Conservation (phyloP, 2,113 vertebrate genomes). For the Glaucomys volans region DNA sequence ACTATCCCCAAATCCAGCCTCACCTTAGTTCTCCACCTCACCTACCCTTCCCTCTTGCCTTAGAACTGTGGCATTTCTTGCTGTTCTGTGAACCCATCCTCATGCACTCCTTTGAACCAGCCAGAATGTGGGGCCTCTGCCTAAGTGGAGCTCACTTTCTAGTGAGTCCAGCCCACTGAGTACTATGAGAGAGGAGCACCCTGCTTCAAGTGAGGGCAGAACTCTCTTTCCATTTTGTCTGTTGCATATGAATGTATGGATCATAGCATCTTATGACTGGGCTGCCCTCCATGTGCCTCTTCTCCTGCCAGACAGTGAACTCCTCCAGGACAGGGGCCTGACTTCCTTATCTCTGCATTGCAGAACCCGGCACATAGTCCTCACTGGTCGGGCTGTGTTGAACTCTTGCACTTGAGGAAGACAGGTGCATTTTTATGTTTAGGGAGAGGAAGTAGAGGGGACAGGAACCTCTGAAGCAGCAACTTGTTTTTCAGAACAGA, state of each 20-base stretch:
- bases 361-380: not conserved
- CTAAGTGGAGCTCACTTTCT: not conserved
- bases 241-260: not conserved
- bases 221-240: not conserved
- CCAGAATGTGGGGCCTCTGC: not conserved
- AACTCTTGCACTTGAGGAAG: not conserved
- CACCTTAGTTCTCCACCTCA: not conserved
- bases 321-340: not conserved
- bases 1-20: not conserved
- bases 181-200: not conserved
- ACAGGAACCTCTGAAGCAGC: conserved; percentile 6
- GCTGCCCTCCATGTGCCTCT: not conserved
- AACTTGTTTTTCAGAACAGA: conserved; percentile 47
- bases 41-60: not conserved
- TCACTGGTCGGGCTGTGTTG: not conserved
- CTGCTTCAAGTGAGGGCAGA: not conserved
- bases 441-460: not conserved
- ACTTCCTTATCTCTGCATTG: not conserved
- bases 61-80: not conserved
- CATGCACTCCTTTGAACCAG: not conserved
- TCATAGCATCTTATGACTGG: not conserved
- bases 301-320: not conserved
- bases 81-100: not conserved
- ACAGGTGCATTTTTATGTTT: conserved; percentile 19
- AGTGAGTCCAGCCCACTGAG: not conserved